phyloP scores from a whole-genome alignment of 1,140 invertebrate genomes.

The Doryteuthis pealeii region DNA sequence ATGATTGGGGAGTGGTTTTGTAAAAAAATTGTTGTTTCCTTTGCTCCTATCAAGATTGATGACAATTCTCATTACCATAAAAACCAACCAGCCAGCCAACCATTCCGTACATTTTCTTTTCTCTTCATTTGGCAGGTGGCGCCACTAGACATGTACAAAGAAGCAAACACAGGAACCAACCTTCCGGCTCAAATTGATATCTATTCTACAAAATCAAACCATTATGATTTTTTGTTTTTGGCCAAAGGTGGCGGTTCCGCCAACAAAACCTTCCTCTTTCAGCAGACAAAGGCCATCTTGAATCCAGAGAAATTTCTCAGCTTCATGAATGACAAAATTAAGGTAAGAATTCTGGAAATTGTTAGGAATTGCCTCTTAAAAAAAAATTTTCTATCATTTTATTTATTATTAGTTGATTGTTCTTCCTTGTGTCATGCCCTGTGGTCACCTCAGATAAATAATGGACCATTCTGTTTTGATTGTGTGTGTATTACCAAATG shows the following conservation, averaged over 20 bases:
- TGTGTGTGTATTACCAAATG: too few relatives aligned
- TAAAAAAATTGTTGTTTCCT: too few relatives aligned
- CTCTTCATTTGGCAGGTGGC: constrained; percentile 50
- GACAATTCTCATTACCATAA: too few relatives aligned
- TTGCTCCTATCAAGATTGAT: too few relatives aligned
- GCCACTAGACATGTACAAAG: constrained; percentile 59
- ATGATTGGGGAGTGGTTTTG: too few relatives aligned
- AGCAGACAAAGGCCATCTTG: constrained; percentile 60
- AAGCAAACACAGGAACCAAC: constrained; percentile 60
- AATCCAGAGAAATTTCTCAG: constrained; percentile 59
- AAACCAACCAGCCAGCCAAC: too few relatives aligned
- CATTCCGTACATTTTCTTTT: not conserved
- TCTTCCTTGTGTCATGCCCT: too few relatives aligned
- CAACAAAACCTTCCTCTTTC: constrained; percentile 60
- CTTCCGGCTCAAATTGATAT: constrained; percentile 61
- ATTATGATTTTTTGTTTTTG: constrained; percentile 61
- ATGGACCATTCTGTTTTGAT: too few relatives aligned
- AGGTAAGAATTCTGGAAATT: too few relatives aligned
- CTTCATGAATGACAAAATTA: constrained; percentile 61
- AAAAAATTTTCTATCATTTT: not conserved
- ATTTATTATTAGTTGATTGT: not conserved
- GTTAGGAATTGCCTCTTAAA: too few relatives aligned
- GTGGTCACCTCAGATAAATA: too few relatives aligned
- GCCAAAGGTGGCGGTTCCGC: constrained; percentile 62
- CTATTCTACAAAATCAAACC: constrained; percentile 51